Evolutionary conservation across 92 coral and sea anemone species (phyloP), one percentile per base, ranked within the genome.

Genomic region (Parazoanthus atlanticus): DNA sequence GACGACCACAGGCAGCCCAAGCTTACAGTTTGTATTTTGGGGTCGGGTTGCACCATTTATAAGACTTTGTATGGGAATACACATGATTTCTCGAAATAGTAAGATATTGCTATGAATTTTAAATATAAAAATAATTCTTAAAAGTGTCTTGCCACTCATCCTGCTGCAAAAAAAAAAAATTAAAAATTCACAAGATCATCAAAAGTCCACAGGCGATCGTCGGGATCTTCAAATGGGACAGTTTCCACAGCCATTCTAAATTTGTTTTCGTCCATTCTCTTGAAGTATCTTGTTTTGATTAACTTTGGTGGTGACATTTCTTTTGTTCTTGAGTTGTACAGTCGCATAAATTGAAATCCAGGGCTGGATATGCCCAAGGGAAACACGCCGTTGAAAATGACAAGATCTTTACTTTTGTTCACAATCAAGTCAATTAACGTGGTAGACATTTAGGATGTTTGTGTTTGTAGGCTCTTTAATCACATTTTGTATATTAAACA

Each of bases 181-280:
- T n/a, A n/a, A n/a, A n/a, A n/a, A n/a, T n/a, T n/a, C n/a, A n/a
- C n/a, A n/a, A n/a, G n/a, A n/a, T n/a, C n/a, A n/a, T n/a, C n/a
- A n/a, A n/a, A n/a, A n/a, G 85, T 87, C 92, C 92, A 80, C 30
- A 90, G 88, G 26, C 74, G 74, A 56, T 91, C 90, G 78, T 90
- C 90, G 21, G 89, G 86, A 29, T 90, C 92, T 5, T 90, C 86
- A 78, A 86, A 82, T 76, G 90, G 88, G 64, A 88, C 73, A 71
- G 69, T 25, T 72, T 46, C 88, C 32, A 91, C 19, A 46, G 86
- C 90, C 29, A 46, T 70, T 52, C 64, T 81, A 33, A 91, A 85
- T 16, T 17, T 43, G 29, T 13, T 31, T 74, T 65, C 56, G 64
- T 85, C 80, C 25, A 70, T 23, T n/a, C 26, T 74, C 69, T 86